Conservation (phyloP, 2,888 invertebrate genomes). For the Trachelus stipa region DNA sequence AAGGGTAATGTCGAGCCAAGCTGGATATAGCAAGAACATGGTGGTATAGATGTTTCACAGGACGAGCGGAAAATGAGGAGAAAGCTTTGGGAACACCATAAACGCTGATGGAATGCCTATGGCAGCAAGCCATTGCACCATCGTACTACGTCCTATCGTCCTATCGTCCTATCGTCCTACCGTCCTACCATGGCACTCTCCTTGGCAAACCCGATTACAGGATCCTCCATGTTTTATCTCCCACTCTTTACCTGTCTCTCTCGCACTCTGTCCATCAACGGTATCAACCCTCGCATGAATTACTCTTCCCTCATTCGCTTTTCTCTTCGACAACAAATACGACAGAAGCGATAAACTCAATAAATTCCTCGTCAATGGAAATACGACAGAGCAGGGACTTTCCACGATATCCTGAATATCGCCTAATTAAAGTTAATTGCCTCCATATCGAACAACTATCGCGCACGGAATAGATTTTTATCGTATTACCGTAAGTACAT, state of each 20-base stretch:
- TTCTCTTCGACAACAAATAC: neutral
- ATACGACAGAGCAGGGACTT: neutral
- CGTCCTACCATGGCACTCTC: conserved; percentile 18
- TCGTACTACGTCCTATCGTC: no score
- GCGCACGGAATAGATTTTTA: neutral
- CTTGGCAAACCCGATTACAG: conserved; percentile 49
- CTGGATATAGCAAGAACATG: conserved; percentile 2
- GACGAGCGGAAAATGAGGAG: conserved; percentile 21
- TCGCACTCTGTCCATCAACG: neutral
- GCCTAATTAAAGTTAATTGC: neutral
- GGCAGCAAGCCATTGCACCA: conserved; percentile 24
- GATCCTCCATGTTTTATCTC: conserved; percentile 16
- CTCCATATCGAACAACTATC: neutral
- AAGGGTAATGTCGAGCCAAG: conserved; percentile 18
- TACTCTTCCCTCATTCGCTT: neutral
- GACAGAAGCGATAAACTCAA: neutral
- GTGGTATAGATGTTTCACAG: conserved; percentile 3
- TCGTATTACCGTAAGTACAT: neutral
- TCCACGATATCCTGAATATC: neutral
- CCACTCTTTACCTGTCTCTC: neutral
- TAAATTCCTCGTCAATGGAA: neutral
- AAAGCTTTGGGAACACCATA: conserved; percentile 32
- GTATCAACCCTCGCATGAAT: neutral
- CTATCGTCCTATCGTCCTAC: no score
- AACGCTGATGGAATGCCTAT: conserved; percentile 41